A percentile compares a stretch with the other conserved stretches of the same genome.
phyloP scores from a whole-genome alignment of 2,888 invertebrate species.

The Anaspis maculata region DNA sequence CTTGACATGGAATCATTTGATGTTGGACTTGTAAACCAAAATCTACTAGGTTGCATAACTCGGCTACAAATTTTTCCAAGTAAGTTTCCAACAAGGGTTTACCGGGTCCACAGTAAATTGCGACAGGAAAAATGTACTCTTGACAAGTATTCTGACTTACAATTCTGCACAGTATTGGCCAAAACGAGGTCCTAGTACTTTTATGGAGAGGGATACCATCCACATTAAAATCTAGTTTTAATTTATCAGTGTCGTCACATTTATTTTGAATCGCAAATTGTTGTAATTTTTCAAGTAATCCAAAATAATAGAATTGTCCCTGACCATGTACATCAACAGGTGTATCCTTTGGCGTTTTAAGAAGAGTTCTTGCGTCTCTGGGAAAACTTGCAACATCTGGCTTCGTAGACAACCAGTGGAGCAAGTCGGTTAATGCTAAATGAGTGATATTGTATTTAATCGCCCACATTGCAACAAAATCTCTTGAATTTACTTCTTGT shows the following conservation, averaged over 20 bases:
- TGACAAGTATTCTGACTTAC: background rate
- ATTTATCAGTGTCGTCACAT: no score
- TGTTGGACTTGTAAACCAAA: conserved; percentile 9
- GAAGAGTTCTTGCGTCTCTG: conserved; percentile 10
- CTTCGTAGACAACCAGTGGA: conserved; percentile 9
- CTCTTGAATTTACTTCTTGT: background rate
- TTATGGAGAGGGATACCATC: conserved; percentile 8
- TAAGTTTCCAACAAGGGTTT: conserved; percentile 16
- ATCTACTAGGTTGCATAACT: conserved; percentile 8
- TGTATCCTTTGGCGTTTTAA: conserved; percentile 9
- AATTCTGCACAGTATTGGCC: conserved; percentile 15
- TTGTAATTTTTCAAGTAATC: conserved; percentile 9
- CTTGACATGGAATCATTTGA: conserved; percentile 1
- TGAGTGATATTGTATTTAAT: conserved; percentile 6
- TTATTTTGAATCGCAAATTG: conserved; percentile 3
- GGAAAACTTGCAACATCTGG: conserved; percentile 10
- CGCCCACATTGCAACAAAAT: conserved; percentile 4
- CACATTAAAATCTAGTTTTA: conserved; percentile 5
- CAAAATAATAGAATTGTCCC: conserved; percentile 11
- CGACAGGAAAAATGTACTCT: conserved; percentile 8
- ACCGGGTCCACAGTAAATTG: conserved; percentile 14
- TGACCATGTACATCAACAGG: conserved; percentile 2
- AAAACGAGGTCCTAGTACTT: conserved; percentile 9
- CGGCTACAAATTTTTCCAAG: conserved; percentile 14
- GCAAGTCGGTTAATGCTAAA: conserved; percentile 1